Base-by-base conservation (phyloP, 2,797 vertebrate species). In the Euthynnus affinis region DNA sequence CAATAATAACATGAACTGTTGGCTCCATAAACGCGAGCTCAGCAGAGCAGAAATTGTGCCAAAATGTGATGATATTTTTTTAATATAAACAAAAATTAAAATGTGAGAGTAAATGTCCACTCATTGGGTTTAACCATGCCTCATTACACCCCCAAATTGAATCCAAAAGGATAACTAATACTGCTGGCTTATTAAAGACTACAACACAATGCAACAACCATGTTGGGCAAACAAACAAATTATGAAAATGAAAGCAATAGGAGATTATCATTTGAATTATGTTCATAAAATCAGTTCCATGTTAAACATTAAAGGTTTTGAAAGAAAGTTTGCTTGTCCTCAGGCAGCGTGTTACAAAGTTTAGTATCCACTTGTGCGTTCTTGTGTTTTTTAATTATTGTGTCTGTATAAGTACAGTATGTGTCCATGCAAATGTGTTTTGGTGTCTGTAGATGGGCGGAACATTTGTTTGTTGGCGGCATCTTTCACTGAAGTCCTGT, bases 381-480 rank as follows among this genome's bases (percentile, higher is more conserved):
- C 6, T 9, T 67, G 56, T 76, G 64, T 62, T 65, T 80, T 67
- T 73, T n/a, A 74, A 55, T 71, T 29, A 57, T 23, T 74, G n/a
- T 64, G 29, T 61, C 12, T 66, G 34, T 46, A 17, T 22, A 37
- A 37, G 37, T 37, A 9, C 34, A 37, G 37, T 37, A 27, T 70
- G 32, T 66, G 76, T 71, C 59, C 63, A 74, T 80, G 76, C 34
- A 64, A 80, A 87, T 79, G 66, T 53, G 29, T 66, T 82, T 70
- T 67, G 74, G 82, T 81, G 56, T 85, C 75, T 23, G 84, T 91
- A 78, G 90, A 90, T 79, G 82, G 78, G 75, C 27, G 56, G 83
- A 90, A 88, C 81, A 87, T 82, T 90, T 75, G 80, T 82, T 80
- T 84, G 71, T 89, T 90, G 90, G 82, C 55, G 66, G 81, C 75